A percentile compares a stretch with the other conserved stretches of the same genome.
Conservation (phyloP, 2,888 invertebrate genomes). For the Ceraclea dissimilis region DNA sequence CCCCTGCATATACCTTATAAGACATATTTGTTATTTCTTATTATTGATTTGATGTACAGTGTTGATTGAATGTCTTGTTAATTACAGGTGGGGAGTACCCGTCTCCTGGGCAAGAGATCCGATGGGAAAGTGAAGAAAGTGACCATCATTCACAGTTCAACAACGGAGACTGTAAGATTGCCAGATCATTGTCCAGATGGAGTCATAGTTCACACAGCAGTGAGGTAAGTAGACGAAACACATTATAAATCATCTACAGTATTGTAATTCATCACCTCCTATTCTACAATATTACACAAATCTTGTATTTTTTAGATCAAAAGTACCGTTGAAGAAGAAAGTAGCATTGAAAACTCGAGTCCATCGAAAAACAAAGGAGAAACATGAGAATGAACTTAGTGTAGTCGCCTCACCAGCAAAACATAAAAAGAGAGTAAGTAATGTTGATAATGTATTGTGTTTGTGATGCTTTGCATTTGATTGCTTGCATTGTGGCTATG, state of each 20-base stretch:
- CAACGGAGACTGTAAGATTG: constrained; percentile 79
- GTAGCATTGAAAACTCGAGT: constrained; percentile 58
- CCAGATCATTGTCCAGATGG: constrained; percentile 68
- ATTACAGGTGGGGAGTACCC: constrained; percentile 69
- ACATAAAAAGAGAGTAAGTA: constrained; percentile 45
- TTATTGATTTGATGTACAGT: too few species aligned
- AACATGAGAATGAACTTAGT: constrained; percentile 29
- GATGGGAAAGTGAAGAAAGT: constrained; percentile 78
- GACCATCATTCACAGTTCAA: constrained; percentile 84
- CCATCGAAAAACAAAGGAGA: constrained; percentile 47
- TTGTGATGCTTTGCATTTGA: too few species aligned
- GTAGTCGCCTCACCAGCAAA: constrained; percentile 35
- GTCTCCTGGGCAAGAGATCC: constrained; percentile 70
- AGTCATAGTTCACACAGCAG: constrained; percentile 77
- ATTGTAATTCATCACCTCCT: not conserved
- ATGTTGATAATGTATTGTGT: not conserved
- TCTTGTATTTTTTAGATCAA: constrained; percentile 50
- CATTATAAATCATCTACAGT: not conserved
- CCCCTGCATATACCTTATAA: too few species aligned
- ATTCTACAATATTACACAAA: too few species aligned
- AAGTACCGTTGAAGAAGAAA: constrained; percentile 80
- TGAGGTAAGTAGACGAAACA: constrained; percentile 45
- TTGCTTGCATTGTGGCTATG: not conserved
- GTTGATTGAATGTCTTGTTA: too few species aligned
- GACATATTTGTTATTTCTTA: too few species aligned